Base-by-base conservation (phyloP, 2,113 vertebrate species). In the Malurus melanocephalus region DNA sequence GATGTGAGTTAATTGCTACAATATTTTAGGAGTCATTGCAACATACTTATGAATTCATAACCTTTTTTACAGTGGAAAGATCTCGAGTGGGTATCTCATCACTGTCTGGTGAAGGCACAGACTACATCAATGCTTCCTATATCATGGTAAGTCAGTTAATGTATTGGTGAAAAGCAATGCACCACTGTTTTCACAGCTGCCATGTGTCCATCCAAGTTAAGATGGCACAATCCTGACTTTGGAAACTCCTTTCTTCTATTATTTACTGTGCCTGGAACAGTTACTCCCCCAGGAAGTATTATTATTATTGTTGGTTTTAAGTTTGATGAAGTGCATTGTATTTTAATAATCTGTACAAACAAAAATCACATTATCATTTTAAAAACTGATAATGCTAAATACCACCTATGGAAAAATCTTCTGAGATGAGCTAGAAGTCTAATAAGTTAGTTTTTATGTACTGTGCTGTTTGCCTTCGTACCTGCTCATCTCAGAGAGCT, bases 51-150 rank as follows among this genome's bases (percentile, higher is more conserved):
- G 45, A 87, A 27, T 85, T 95, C 48, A 46, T 75, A 32, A 72
- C 43, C 52, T 93, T 28, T 95, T 80, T 97, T 97, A 53, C 75
- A 99, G 99, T 98, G 84, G 98, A 99, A 93, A 97, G 97, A 94
- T 98, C 98, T 20, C 97, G 98, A 86, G 98, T 99, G 57, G 96
- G 97, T 71, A 97, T 99, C 88, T 97, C 98, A 8, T 97, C 97
- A 3, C 75, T 97, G 11, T 96, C 95, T 14, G 98, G 97, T 62
- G 98, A 99, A 92, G 96, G 98, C 9, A 97, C 98, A 11, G 98
- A 99, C 94, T 99, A 99, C 95, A 99, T 99, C 66, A 99, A 99
- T 77, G 99, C 99, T 32, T 99, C 99, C 18, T 99, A 98, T 68
- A 94, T 99, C 61, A 95, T 98, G 95, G 99, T 99, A 92, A 98